A percentile compares a stretch with the other conserved stretches of the same genome.
Conservation (phyloP, 1,140 invertebrate genomes). For the Chironomus tepperi region DNA sequence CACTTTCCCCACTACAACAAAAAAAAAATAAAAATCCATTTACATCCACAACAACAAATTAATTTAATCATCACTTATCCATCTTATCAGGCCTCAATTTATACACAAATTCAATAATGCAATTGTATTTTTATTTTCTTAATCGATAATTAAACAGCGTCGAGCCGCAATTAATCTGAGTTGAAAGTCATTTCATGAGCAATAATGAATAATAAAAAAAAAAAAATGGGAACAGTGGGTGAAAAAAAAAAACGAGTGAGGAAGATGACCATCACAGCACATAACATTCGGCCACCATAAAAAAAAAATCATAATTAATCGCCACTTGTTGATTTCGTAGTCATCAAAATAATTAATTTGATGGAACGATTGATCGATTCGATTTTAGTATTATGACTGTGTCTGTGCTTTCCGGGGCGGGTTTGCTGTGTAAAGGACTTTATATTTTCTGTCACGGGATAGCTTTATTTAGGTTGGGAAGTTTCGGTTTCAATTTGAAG, state of each 20-base stretch:
- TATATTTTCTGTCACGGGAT: too few species aligned
- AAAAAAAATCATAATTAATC: constrained; percentile 22
- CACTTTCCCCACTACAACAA: too few species aligned
- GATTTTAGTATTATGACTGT: neutral
- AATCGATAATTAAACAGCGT: constrained; percentile 13
- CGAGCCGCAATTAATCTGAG: constrained; percentile 11
- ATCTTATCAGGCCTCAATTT: too few species aligned
- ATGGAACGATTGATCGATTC: constrained; percentile 3
- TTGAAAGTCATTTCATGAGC: neutral
- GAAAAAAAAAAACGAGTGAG: neutral
- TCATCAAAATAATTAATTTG: constrained; percentile 15
- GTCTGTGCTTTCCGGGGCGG: neutral
- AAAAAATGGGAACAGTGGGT: neutral
- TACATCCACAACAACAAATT: too few species aligned
- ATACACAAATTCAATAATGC: too few species aligned
- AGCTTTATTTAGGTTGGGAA: too few species aligned
- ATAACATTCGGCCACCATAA: neutral
- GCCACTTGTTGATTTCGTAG: constrained; percentile 19
- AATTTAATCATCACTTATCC: too few species aligned
- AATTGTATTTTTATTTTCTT: neutral
- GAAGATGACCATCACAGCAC: neutral
- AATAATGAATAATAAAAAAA: neutral
- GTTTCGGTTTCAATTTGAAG: too few species aligned
- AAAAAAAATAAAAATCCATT: too few species aligned
- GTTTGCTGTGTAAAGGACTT: neutral